Percentiles rank a stretch among this genome's conserved stretches.
phyloP scores from a whole-genome alignment of 2,888 invertebrate species.

The Eugnorisma glareosa region DNA sequence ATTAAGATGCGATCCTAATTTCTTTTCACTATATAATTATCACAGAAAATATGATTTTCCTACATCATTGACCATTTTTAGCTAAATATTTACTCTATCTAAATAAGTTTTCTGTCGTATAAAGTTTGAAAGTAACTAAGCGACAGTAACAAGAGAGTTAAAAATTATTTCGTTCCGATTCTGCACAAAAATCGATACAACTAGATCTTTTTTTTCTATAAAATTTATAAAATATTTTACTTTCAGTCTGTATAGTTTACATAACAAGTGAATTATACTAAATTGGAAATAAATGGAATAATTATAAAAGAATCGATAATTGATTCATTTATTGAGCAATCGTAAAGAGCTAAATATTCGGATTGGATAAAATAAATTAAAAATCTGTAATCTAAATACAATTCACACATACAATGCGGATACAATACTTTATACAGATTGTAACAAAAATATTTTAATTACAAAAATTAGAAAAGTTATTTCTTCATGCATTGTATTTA shows the following conservation, averaged over 20 bases:
- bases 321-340: conserved; percentile 66
- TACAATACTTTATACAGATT: conserved; percentile 58
- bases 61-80: conserved; percentile 66
- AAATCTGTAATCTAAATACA: conserved; percentile 41
- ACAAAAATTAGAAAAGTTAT: conserved; percentile 43
- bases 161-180: conserved; percentile 30
- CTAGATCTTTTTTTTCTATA: conserved; percentile 59
- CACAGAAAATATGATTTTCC: conserved; percentile 80
- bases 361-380: conserved; percentile 47
- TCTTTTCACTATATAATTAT: conserved; percentile 76
- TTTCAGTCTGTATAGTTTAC: conserved; percentile 71
- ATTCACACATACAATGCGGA: conserved; percentile 58
- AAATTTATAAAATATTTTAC: conserved; percentile 72
- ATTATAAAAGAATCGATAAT: conserved; percentile 62
- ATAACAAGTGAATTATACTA: conserved; percentile 61
- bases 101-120: conserved; percentile 48
- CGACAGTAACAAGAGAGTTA: conserved; percentile 40
- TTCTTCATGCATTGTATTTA: conserved; percentile 66
- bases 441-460: conserved; percentile 51
- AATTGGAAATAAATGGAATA: conserved; percentile 69
- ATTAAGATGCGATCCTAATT: conserved; percentile 71
- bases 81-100: conserved; percentile 68
- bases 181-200: conserved; percentile 43
- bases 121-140: conserved; percentile 43
- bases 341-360: conserved; percentile 45